Conservation (phyloP, 2,113 vertebrate genomes). For the Erythrocercus mccallii region DNA sequence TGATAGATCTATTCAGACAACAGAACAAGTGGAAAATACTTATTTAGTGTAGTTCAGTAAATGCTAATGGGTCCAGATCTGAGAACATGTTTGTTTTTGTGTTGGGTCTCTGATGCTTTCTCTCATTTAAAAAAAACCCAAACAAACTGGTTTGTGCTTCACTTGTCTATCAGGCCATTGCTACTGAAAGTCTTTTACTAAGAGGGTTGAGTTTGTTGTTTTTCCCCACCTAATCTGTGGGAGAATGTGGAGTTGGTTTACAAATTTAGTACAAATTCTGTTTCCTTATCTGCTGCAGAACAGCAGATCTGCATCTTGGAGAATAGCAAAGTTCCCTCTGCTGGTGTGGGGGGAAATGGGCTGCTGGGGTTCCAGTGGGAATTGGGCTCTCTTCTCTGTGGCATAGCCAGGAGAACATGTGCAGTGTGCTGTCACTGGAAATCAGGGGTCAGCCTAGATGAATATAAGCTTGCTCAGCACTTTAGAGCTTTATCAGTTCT, state of each 20-base stretch:
- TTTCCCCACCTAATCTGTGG: not conserved
- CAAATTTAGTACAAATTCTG: not conserved
- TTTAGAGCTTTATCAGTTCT: not conserved
- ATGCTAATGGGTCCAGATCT: not conserved
- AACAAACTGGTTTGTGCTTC: not conserved
- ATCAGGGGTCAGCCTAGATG: not conserved
- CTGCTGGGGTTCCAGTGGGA: not conserved
- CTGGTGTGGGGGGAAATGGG: not conserved
- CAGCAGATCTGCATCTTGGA: not conserved
- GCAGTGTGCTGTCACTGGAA: not conserved
- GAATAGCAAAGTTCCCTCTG: not conserved
- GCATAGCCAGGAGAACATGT: not conserved
- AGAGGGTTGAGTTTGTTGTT: not conserved
- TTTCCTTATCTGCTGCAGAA: not conserved
- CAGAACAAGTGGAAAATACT: constrained; percentile 31
- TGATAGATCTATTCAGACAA: constrained; percentile 22
- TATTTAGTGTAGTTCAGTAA: not conserved
- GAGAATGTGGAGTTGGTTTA: not conserved
- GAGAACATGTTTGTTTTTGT: constrained; percentile 32
- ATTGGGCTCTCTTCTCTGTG: not conserved
- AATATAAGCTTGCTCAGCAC: not conserved
- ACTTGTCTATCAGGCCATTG: not conserved
- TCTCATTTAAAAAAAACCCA: not conserved
- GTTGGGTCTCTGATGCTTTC: not conserved
- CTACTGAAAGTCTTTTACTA: not conserved